These are phyloP conservation scores for Acanthis flammea DNA, from an alignment of 2,797 vertebrate genomes.

Conservation along the genomic window DNA sequence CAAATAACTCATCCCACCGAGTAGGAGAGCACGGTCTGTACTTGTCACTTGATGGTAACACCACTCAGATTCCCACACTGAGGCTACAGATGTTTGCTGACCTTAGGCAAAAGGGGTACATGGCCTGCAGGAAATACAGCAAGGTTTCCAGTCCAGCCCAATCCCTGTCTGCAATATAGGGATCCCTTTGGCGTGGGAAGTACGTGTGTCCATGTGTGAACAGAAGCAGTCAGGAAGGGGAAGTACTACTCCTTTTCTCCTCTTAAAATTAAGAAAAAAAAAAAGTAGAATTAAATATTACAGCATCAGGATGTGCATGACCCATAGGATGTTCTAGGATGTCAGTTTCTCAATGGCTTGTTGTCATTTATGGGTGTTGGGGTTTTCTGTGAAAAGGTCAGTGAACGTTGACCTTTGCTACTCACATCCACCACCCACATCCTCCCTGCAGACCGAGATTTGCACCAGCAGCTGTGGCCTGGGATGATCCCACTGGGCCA, in stretches of 20 bases:
- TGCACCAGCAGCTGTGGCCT: not conserved
- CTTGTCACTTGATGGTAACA: not conserved
- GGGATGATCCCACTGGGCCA: not conserved
- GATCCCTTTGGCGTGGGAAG: slow-evolving; percentile 1
- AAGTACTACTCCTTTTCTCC: slow-evolving; percentile 32
- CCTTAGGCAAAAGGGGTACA: slow-evolving; percentile 41
- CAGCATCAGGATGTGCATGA: not conserved
- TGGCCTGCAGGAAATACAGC: slow-evolving; percentile 48
- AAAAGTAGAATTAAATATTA: not conserved
- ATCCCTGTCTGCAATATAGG: not conserved
- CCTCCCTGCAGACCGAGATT: not conserved
- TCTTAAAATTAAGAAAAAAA: not conserved
- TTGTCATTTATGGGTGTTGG: not conserved
- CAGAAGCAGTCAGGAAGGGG: not conserved
- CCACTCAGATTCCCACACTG: slow-evolving; percentile 49
- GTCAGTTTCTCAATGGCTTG: not conserved
- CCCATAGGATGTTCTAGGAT: not conserved
- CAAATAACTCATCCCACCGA: not conserved
- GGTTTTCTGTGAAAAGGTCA: not conserved
- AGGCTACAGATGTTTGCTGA: slow-evolving; percentile 73
- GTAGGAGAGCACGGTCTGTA: not conserved
- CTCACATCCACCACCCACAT: not conserved
- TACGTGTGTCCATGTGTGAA: not conserved
- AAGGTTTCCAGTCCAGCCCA: slow-evolving; percentile 26
- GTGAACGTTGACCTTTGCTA: not conserved